A percentile compares a stretch with the other conserved stretches of the same genome.
Evolutionary conservation across 1,140 invertebrate genomes (phyloP).

Genomic region (Mya arenaria): DNA sequence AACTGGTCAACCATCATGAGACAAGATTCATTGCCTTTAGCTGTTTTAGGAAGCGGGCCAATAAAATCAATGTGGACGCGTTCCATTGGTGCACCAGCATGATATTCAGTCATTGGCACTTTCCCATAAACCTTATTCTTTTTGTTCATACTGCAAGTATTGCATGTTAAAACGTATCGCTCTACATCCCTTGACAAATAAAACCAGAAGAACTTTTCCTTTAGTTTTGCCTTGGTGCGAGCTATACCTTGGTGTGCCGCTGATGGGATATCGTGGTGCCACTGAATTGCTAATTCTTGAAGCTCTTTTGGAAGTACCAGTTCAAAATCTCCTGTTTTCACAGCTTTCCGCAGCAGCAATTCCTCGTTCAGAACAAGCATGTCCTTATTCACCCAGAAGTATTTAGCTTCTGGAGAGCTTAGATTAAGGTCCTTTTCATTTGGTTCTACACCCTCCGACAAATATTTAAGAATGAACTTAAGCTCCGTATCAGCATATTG

Average conservation of each 20-base stretch:
- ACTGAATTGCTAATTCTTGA: not conserved
- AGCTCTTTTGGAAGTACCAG: not conserved
- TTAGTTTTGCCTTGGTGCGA: not conserved
- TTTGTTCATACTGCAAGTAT: not conserved
- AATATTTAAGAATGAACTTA: not conserved
- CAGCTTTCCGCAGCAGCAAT: not conserved
- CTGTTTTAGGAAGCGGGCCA: not conserved
- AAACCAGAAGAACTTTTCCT: slow-evolving; percentile 6
- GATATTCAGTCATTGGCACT: slow-evolving; percentile 1
- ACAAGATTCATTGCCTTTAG: slow-evolving; percentile 9
- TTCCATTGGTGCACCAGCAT: slow-evolving; percentile 35
- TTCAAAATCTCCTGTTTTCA: not conserved
- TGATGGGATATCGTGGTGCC: slow-evolving; percentile 17
- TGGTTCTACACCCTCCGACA: not conserved
- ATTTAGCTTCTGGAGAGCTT: not conserved
- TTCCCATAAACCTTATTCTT: not conserved
- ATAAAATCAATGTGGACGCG: not conserved
- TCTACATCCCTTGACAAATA: not conserved
- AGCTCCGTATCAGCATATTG: not conserved
- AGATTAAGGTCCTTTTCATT: slow-evolving; percentile 1
- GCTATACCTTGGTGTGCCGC: slow-evolving; percentile 10
- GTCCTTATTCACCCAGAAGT: slow-evolving; percentile 1
- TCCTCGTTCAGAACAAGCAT: not conserved
- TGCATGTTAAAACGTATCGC: not conserved
- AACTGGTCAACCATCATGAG: slow-evolving; percentile 26